Percentiles rank a stretch among this genome's conserved stretches.
Evolutionary conservation across 2,113 vertebrate species (phyloP).

Genomic region (Cariama cristata): DNA sequence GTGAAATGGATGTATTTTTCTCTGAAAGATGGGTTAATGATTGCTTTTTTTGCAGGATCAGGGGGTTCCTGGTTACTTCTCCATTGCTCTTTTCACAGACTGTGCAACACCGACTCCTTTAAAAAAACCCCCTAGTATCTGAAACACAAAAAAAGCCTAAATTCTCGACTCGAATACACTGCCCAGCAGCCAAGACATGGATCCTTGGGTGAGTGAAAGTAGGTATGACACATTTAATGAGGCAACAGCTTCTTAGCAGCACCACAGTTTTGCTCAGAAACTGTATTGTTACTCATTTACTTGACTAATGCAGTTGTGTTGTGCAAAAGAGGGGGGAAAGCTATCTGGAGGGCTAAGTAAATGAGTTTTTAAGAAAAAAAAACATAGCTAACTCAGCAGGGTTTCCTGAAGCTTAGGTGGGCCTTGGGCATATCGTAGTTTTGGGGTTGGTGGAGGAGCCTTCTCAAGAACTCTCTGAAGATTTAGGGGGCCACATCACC

Average conservation of each 20-base stretch:
- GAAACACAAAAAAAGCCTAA: neutral
- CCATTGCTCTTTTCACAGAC: neutral
- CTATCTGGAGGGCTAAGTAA: neutral
- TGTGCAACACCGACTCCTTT: accelerated
- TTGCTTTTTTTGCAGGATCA: neutral
- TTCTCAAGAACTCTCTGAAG: neutral
- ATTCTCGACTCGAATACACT: neutral
- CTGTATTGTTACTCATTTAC: neutral
- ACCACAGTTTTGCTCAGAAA: neutral
- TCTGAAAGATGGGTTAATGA: neutral
- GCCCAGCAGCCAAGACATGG: neutral
- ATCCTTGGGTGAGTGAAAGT: neutral
- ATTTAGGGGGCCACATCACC: neutral
- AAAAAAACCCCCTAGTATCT: neutral
- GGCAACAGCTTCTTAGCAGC: neutral
- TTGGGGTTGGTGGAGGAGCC: neutral
- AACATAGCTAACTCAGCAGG: neutral
- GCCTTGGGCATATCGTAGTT: neutral
- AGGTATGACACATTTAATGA: neutral
- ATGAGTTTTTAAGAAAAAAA: neutral
- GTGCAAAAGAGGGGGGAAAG: neutral
- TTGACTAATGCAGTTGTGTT: neutral
- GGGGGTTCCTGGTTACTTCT: neutral
- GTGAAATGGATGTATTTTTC: neutral
- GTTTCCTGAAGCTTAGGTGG: neutral